Conservation (phyloP, 2,797 vertebrate genomes). For the Dallia pectoralis region DNA sequence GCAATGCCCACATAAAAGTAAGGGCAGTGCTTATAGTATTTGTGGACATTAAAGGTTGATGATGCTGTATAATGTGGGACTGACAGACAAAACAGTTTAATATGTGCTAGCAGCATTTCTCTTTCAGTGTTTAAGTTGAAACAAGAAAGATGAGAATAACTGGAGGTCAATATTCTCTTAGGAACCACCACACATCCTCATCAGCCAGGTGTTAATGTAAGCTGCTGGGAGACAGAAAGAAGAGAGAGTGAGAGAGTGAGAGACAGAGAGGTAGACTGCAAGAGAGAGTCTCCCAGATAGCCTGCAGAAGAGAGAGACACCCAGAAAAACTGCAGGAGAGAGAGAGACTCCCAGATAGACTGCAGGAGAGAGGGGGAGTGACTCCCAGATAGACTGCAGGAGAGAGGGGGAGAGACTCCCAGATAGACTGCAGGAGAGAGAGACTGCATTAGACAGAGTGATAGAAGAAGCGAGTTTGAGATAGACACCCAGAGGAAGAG, state of each 20-base stretch:
- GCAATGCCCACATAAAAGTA: background rate
- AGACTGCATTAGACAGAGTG: conserved; percentile 7
- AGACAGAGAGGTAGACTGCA: background rate
- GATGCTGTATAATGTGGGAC: background rate
- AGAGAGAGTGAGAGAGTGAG: background rate
- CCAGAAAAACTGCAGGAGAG: conserved; percentile 23
- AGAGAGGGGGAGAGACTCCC: conserved; percentile 8
- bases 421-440: background rate
- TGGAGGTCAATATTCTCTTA: background rate
- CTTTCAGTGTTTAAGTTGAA: background rate
- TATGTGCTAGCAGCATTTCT: background rate
- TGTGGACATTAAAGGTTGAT: background rate
- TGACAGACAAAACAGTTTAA: background rate
- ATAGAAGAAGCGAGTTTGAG: conserved; percentile 9
- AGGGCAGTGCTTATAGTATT: background rate
- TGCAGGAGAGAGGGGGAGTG: too few relatives aligned
- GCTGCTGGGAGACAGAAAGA: background rate
- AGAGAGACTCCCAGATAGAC: too few relatives aligned
- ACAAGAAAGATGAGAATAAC: background rate
- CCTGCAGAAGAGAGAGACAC: conserved; percentile 14
- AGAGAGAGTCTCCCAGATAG: too few relatives aligned
- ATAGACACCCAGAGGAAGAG: background rate
- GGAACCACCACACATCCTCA: background rate
- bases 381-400: background rate
- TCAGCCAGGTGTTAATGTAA: background rate